Base-by-base conservation (phyloP, 1,140 invertebrate genomes). In the Sipha flava region DNA sequence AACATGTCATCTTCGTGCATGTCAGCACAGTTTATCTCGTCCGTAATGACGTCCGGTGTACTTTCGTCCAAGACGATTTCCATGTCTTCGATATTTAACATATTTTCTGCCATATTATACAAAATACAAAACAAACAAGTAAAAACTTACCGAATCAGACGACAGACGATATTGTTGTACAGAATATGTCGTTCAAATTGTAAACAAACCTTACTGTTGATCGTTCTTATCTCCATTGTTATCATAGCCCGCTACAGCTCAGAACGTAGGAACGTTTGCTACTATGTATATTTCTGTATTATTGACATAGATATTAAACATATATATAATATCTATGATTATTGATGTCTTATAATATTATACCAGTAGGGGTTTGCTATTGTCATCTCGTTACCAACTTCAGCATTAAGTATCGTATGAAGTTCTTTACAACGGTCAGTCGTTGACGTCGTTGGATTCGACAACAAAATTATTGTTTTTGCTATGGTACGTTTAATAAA, bases 1-100 rank as follows among this genome's bases (percentile, higher is more conserved):
- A 77, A 77, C 43, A 77, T 59, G 2, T 77, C 73, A 4, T 77
- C 52, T 18, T 59, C 73, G 12, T 34, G 16, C 1, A 57, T 4
- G 14, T 40, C 16, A 3, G 3, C 3, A 10, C 26, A 31, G 52
- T 37, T 18, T 9, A 9, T 18, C 0, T 6, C n/a, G 6, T 49
- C 31, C 31, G 59, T 37, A 37, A 57, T 12, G 12, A 77, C 52
- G 10, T 23, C 18, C 4, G 73, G 21, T n/a, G 73, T 23, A n/a
- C 21, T 52, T 23, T 77, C 73, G 34, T 77, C 73, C 2, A 77
- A 57, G 14, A 77, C 73, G 21, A 77, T 47, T 23, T 77, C 73
- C 73, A 77, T 77, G 18, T 77, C 73, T 18, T 77, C 73, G 23
- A 77, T 57, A 40, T 77, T 59, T 14, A 77, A 59, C 52, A 77